These are phyloP conservation scores for Steinernema hermaphroditum DNA, from an alignment of 2,888 invertebrate genomes.

Conservation along the genomic window DNA sequence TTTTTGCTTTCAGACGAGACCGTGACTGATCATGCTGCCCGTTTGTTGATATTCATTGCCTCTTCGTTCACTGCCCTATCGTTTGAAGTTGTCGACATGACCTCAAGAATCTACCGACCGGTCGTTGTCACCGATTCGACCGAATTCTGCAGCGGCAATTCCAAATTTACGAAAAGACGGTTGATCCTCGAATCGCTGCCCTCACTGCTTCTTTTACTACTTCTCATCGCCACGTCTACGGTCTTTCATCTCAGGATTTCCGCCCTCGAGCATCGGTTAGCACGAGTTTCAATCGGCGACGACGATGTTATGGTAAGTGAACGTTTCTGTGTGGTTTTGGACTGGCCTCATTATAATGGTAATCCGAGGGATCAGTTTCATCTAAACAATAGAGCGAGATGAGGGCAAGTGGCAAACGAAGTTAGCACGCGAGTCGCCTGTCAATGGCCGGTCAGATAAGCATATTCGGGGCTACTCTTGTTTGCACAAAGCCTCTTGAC, in stretches of 20 bases:
- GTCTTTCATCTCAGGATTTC: slow-evolving; percentile 23
- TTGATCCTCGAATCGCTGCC: slow-evolving; percentile 4
- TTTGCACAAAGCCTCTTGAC: slow-evolving; percentile 30
- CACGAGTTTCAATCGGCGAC: neutral
- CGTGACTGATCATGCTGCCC: slow-evolving; percentile 9
- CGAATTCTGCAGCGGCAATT: slow-evolving; percentile 5
- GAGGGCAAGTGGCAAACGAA: neutral
- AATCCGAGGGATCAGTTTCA: slow-evolving; percentile 28
- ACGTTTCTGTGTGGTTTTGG: neutral
- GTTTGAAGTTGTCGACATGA: neutral
- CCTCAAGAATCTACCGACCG: neutral
- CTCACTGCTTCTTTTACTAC: slow-evolving; percentile 1
- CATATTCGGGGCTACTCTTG: neutral
- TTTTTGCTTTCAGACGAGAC: slow-evolving; percentile 3
- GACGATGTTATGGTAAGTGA: slow-evolving; percentile 5
- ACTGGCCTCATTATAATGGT: slow-evolving; percentile 20
- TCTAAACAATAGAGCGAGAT: slow-evolving; percentile 2
- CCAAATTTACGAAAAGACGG: slow-evolving; percentile 23
- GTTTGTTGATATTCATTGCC: slow-evolving; percentile 13
- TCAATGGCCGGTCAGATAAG: neutral
- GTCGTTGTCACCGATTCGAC: slow-evolving; percentile 14
- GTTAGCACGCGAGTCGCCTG: slow-evolving; percentile 25
- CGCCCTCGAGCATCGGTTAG: slow-evolving; percentile 12
- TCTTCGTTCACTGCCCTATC: neutral
- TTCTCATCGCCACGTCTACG: neutral